Percentiles rank a stretch among this genome's conserved stretches.
These are phyloP conservation scores for Tuta absoluta DNA, from an alignment of 2,888 invertebrate species.

Conservation along the genomic window DNA sequence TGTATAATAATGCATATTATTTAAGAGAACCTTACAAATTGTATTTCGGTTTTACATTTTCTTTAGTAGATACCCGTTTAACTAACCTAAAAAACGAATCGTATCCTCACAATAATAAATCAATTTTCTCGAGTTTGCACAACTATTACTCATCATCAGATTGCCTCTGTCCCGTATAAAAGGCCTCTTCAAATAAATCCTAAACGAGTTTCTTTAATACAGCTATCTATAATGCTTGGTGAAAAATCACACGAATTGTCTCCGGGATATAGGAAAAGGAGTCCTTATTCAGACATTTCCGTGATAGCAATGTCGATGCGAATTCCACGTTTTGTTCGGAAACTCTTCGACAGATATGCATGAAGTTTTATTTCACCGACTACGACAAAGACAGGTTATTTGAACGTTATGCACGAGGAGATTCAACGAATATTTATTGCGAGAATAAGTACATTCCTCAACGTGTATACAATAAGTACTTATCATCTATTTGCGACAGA, in stretches of 20 bases:
- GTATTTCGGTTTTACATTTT: too few relatives aligned
- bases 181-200: slow-evolving; percentile 11
- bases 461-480: not conserved
- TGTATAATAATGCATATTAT: too few relatives aligned
- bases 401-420: not conserved
- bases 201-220: slow-evolving; percentile 8
- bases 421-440: not conserved
- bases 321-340: not conserved
- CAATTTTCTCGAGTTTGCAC: too few relatives aligned
- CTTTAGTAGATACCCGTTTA: too few relatives aligned
- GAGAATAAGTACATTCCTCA: not conserved
- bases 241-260: slow-evolving; percentile 17
- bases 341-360: not conserved
- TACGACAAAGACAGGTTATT: slow-evolving; percentile 19
- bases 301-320: slow-evolving; percentile 1
- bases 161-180: not conserved
- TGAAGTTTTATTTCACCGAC: not conserved
- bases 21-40: too few relatives aligned
- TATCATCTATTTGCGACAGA: not conserved
- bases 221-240: slow-evolving; percentile 18
- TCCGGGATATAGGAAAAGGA: slow-evolving; percentile 6
- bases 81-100: too few relatives aligned
- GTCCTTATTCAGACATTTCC: slow-evolving; percentile 7
- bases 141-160: too few relatives aligned
- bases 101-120: too few relatives aligned